phyloP scores from a whole-genome alignment of 2,888 invertebrate species.

The Hyposoter dolosus region DNA sequence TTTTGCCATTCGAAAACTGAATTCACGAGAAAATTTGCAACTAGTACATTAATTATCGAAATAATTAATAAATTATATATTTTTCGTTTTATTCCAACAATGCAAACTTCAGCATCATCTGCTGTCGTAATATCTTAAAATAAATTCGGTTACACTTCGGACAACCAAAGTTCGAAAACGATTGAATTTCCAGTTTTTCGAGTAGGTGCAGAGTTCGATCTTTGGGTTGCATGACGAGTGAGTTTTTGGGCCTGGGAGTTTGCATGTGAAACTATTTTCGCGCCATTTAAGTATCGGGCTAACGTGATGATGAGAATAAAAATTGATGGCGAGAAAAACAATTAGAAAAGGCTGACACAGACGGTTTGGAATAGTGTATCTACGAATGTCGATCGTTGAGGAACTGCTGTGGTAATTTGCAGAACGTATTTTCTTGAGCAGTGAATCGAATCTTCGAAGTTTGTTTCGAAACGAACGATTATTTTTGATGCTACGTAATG shows the following conservation, averaged over 20 bases:
- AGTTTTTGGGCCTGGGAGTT: background rate
- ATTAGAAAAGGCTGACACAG: background rate
- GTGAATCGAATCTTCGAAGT: background rate
- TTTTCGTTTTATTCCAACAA: too few species aligned
- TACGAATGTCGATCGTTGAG: background rate
- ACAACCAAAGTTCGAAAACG: background rate
- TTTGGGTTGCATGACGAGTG: background rate
- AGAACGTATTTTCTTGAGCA: conserved; percentile 7
- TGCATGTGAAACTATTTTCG: background rate
- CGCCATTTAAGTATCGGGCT: background rate
- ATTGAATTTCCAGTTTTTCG: background rate
- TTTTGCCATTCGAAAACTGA: too few species aligned
- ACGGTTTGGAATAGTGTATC: background rate
- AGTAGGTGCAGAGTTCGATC: background rate
- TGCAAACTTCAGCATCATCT: background rate
- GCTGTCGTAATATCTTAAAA: background rate
- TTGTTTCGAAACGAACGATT: conserved; percentile 13
- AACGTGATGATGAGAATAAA: background rate
- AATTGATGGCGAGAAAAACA: background rate
- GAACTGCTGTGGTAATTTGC: background rate
- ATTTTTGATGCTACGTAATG: conserved; percentile 21
- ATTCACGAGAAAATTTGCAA: too few species aligned
- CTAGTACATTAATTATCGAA: too few species aligned
- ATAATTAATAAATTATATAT: too few species aligned
- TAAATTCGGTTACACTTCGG: background rate